A percentile compares a stretch with the other conserved stretches of the same genome.
Evolutionary conservation across 2,888 invertebrate genomes (phyloP).

Genomic region (Rhagium mordax): DNA sequence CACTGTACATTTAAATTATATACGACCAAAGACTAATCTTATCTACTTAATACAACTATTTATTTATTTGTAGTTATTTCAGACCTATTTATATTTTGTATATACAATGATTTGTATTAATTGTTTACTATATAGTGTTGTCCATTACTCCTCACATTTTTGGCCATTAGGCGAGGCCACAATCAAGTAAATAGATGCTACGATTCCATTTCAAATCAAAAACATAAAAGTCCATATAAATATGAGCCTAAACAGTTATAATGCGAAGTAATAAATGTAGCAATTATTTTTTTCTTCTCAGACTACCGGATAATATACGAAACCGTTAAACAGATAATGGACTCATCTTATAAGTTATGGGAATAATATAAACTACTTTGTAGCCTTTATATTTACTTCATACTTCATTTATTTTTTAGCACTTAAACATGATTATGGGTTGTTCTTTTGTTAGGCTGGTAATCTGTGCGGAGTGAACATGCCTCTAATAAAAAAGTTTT

Average conservation of each 20-base stretch:
- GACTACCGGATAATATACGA: background rate
- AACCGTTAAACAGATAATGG: background rate
- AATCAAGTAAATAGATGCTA: background rate
- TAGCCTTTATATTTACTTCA: background rate
- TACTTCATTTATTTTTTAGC: background rate
- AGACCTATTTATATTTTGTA: too few relatives aligned
- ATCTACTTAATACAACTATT: too few relatives aligned
- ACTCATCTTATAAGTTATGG: background rate
- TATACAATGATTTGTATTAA: too few relatives aligned
- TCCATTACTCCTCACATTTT: too few relatives aligned
- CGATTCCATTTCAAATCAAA: background rate
- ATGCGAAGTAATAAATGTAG: background rate
- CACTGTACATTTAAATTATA: too few relatives aligned
- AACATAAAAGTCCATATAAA: background rate
- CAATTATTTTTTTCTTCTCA: background rate
- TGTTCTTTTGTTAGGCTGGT: background rate
- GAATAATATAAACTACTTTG: background rate
- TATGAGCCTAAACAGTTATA: background rate
- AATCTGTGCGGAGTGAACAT: background rate
- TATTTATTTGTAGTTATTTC: too few relatives aligned
- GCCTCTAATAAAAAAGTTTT: background rate
- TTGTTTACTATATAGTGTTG: too few relatives aligned
- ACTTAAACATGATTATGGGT: background rate
- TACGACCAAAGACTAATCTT: too few relatives aligned
- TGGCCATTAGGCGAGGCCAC: background rate